Evolutionary conservation across 2,113 vertebrate genomes (phyloP).

Genomic region (Leptobrachium ailaonicum): DNA sequence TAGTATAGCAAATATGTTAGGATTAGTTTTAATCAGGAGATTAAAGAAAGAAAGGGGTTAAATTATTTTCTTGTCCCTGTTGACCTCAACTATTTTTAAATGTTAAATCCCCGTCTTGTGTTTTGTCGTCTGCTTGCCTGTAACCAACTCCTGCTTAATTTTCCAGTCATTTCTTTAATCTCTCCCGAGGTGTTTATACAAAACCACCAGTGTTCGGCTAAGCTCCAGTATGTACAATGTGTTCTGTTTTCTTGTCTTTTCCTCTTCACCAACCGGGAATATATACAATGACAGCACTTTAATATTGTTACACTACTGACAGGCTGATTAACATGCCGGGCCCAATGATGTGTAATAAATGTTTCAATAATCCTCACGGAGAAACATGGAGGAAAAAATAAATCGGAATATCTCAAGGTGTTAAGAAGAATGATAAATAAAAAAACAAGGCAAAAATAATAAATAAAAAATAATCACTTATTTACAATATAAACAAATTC

Average conservation of each 20-base stretch:
- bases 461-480: neutral
- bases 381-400: neutral
- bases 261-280: slow-evolving; percentile 9
- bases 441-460: neutral
- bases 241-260: slow-evolving; percentile 3
- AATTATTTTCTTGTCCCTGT: neutral
- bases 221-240: slow-evolving; percentile 1
- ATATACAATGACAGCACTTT: slow-evolving; percentile 12
- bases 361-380: neutral
- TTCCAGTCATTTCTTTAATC: slow-evolving; percentile 1
- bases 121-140: slow-evolving; percentile 2
- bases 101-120: neutral
- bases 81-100: slow-evolving; percentile 4
- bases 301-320: slow-evolving; percentile 13
- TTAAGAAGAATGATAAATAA: neutral
- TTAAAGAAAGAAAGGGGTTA: neutral
- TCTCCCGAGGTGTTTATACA: slow-evolving; percentile 17
- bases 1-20: too few species aligned
- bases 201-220: slow-evolving; percentile 5
- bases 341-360: slow-evolving; percentile 30
- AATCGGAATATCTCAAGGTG: neutral
- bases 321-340: slow-evolving; percentile 24
- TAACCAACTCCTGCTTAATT: slow-evolving; percentile 1
- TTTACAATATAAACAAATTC: too few species aligned
- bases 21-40: too few species aligned